Conservation (phyloP, 2,797 vertebrate genomes). For the Sardinella longiceps region DNA sequence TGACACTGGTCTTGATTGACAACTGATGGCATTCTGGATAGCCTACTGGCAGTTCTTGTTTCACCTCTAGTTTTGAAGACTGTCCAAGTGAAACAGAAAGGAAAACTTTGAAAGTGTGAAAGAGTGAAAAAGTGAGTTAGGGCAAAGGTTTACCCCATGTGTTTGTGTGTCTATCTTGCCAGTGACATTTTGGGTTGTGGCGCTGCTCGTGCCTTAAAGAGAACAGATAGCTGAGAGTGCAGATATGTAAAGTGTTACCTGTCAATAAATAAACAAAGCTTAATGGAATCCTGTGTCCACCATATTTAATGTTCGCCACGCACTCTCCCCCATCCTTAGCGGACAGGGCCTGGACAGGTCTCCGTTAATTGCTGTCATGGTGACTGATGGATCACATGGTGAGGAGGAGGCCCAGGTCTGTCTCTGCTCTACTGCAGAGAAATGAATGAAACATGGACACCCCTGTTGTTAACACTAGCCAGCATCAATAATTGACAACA, state of each 20-base stretch:
- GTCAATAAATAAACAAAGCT: slow-evolving; percentile 57
- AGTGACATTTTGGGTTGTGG: not conserved
- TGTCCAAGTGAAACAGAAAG: not conserved
- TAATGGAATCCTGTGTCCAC: slow-evolving; percentile 48
- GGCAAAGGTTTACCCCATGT: not conserved
- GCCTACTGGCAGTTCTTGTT: not conserved
- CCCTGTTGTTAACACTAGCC: slow-evolving; percentile 47
- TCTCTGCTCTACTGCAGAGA: slow-evolving; percentile 44
- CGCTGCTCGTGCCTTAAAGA: not conserved
- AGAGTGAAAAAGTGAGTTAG: not conserved
- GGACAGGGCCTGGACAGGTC: slow-evolving; percentile 63
- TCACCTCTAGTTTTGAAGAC: not conserved
- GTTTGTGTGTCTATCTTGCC: not conserved
- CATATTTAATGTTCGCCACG: slow-evolving; percentile 59
- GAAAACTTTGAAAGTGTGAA: not conserved
- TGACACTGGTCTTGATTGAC: not conserved
- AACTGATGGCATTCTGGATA: not conserved
- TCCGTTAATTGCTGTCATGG: slow-evolving; percentile 71
- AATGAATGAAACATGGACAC: slow-evolving; percentile 47
- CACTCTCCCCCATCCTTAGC: slow-evolving; percentile 52
- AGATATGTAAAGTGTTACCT: slow-evolving; percentile 42
- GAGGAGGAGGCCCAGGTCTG: slow-evolving; percentile 39
- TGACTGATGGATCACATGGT: slow-evolving; percentile 64
- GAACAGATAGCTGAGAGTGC: slow-evolving; percentile 46
- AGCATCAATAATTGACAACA: slow-evolving; percentile 49